Base-by-base conservation (phyloP, 2,113 vertebrate genomes). In the Centrocercus urophasianus region DNA sequence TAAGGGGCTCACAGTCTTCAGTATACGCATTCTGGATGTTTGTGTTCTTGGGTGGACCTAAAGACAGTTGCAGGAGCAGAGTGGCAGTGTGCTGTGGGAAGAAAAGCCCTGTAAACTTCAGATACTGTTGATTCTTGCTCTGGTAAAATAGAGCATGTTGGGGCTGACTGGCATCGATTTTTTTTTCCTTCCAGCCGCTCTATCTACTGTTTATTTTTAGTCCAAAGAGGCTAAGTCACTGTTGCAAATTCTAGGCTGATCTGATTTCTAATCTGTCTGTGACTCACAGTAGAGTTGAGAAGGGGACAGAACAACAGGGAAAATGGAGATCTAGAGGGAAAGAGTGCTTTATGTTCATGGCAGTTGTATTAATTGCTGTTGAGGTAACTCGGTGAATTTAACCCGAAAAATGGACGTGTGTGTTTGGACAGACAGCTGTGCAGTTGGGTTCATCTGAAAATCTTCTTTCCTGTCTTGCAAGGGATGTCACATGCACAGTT, bases 231-330 rank as follows among this genome's bases (percentile, higher is more conserved):
- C 81, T 61, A 79, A 94, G 60, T 89, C 34, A 43, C 40, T 60
- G 21, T 47, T 74, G 72, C 18, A 88, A 7, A 64, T 91, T 95
- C 66, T 70, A 66, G 63, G 40, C 83, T 88, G 78, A 77, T 91
- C 56, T 71, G 54, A 67, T 91, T 92, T 91, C 72, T 95, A 27
- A 92, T 91, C 56, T 82, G 32, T 79, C 40, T 73, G 22, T 71
- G 87, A 83, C 64, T 83, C 81, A 79, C 77, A 84, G 48, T 20
- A 60, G 28, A 50, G 32, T 48, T 77, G 61, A 87, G 81, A 77
- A 85, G 71, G 32, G 48, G 36, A 50, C 21, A 77, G 50, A 77
- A 47, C 50, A 78, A 25, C 27, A 42, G 59, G 30, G 90, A 47
- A 82, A 89, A 76, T 70, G 50, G 34, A 76, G 73, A 79, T 88